Evolutionary conservation across 2,888 invertebrate species (phyloP).

Genomic region (Psococerastis gibbosa): DNA sequence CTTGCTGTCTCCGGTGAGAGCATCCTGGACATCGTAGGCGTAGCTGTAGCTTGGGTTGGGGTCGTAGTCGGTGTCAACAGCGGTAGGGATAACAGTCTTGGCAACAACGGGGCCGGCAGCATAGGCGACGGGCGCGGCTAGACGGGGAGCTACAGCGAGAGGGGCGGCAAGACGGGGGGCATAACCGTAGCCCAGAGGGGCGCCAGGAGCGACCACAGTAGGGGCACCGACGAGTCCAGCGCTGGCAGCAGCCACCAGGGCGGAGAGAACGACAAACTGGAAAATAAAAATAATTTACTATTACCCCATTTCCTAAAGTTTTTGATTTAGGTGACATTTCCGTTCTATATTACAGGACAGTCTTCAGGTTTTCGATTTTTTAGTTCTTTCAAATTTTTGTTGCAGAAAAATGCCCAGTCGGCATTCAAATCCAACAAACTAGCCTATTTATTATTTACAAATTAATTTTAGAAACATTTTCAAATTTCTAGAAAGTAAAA

Average conservation of each 20-base stretch:
- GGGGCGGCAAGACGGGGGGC: slow-evolving; percentile 18
- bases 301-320: too few species aligned
- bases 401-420: too few species aligned
- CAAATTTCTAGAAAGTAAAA: too few species aligned
- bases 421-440: too few species aligned
- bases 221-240: slow-evolving; percentile 12
- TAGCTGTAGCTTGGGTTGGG: slow-evolving; percentile 35
- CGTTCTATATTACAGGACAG: too few species aligned
- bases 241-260: slow-evolving; percentile 16
- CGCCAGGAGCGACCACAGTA: too few species aligned
- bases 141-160: slow-evolving; percentile 14
- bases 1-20: slow-evolving; percentile 34
- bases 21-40: slow-evolving; percentile 34
- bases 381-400: too few species aligned
- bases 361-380: too few species aligned
- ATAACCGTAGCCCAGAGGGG: not conserved
- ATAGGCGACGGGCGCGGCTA: slow-evolving; percentile 14
- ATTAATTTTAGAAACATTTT: too few species aligned
- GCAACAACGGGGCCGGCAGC: slow-evolving; percentile 17
- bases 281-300: slow-evolving; percentile 5
- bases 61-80: slow-evolving; percentile 24
- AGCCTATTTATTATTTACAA: too few species aligned
- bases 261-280: slow-evolving; percentile 17
- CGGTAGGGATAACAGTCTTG: slow-evolving; percentile 15
- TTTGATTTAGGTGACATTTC: too few species aligned